Conservation (phyloP, 2,113 vertebrate species). For the Pimephales promelas region DNA sequence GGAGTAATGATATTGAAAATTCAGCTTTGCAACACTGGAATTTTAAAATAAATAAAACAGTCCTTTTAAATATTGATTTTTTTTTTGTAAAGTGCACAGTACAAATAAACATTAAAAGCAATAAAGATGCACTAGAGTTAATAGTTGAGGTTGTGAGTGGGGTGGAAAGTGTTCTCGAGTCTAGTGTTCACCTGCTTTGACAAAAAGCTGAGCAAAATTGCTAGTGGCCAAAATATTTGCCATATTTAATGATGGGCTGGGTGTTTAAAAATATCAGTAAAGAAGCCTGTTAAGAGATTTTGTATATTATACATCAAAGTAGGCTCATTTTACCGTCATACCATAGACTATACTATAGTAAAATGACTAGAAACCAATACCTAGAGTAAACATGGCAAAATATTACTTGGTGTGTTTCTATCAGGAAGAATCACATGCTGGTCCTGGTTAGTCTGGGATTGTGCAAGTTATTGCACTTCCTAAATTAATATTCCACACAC, state of each 20-base stretch:
- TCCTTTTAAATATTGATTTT: too few species aligned
- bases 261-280: constrained; percentile 1
- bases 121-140: neutral
- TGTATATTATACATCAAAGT: neutral
- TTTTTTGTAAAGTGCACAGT: neutral
- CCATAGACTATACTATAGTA: neutral
- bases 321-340: neutral
- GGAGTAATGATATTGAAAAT: too few species aligned
- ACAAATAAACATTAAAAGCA: neutral
- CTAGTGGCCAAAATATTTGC: neutral
- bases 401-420: constrained; percentile 9
- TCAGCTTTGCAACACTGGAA: too few species aligned
- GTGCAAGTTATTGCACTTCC: constrained; percentile 24
- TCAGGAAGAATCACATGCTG: neutral
- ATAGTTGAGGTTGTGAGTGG: neutral
- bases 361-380: neutral
- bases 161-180: neutral
- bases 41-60: too few species aligned
- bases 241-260: neutral
- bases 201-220: neutral
- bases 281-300: neutral
- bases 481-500: constrained; percentile 30
- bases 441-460: constrained; percentile 17
- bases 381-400: neutral
- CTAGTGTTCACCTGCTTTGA: neutral